These are phyloP conservation scores for Yoshiicerus persimilis DNA, from an alignment of 1,140 invertebrate species.

Conservation along the genomic window DNA sequence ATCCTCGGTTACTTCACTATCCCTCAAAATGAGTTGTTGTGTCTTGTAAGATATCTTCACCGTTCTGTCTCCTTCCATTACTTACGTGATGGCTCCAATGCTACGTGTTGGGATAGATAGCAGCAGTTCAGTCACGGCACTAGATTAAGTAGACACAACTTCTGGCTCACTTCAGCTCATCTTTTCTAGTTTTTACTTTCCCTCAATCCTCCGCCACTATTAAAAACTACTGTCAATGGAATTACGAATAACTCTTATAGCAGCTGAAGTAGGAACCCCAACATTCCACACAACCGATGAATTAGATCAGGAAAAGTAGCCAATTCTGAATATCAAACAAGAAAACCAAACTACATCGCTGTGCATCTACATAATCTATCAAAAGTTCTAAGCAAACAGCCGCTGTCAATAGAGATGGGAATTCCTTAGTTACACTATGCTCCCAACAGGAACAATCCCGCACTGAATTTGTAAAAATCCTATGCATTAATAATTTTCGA, in stretches of 20 bases:
- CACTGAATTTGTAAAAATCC: too few relatives aligned
- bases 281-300: not conserved
- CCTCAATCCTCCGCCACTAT: not conserved
- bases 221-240: not conserved
- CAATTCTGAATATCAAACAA: not conserved
- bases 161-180: not conserved
- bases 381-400: not conserved
- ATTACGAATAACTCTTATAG: not conserved
- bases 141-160: not conserved
- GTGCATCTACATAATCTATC: not conserved
- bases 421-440: not conserved
- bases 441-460: too few relatives aligned
- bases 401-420: not conserved
- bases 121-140: not conserved
- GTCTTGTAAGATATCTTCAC: not conserved
- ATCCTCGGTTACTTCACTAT: not conserved
- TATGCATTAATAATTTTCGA: too few relatives aligned
- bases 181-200: not conserved
- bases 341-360: not conserved
- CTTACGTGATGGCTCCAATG: not conserved
- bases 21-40: not conserved
- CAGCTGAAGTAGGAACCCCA: too few relatives aligned
- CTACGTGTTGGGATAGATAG: not conserved
- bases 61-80: not conserved
- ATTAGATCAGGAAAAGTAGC: not conserved